phyloP scores from a whole-genome alignment of 1,140 invertebrate genomes.

The Trichonephila clavata region DNA sequence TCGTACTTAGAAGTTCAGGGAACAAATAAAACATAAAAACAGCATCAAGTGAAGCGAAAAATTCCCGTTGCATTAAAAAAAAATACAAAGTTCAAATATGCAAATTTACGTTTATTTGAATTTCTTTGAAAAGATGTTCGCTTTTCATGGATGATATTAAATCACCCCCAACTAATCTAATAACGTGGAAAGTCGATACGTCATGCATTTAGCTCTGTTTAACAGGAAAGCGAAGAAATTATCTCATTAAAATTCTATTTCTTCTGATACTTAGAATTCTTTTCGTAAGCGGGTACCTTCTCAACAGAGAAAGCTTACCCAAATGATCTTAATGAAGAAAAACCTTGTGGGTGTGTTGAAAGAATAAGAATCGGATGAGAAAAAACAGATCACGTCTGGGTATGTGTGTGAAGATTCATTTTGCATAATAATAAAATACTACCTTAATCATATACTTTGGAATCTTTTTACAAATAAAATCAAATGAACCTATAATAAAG shows the following conservation, averaged over 20 bases:
- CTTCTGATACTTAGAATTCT: constrained; percentile 9
- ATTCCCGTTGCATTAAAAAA: not conserved
- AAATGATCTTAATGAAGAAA: constrained; percentile 27
- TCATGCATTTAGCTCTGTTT: constrained; percentile 11
- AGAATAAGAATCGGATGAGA: not conserved
- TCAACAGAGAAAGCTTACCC: not conserved
- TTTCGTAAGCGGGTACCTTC: not conserved
- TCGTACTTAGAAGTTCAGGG: too few species aligned
- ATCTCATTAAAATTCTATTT: constrained; percentile 36
- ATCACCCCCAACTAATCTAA: constrained; percentile 24
- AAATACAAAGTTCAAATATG: constrained; percentile 16
- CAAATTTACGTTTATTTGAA: constrained; percentile 13
- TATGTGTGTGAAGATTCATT: not conserved
- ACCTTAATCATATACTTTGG: not conserved
- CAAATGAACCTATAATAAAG: not conserved
- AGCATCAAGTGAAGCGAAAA: not conserved
- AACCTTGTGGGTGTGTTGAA: constrained; percentile 13
- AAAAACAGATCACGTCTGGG: not conserved
- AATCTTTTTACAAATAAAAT: not conserved
- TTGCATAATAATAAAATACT: constrained; percentile 28
- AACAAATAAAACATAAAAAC: not conserved
- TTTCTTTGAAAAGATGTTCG: not conserved
- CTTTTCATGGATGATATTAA: constrained; percentile 15
- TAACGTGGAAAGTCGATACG: not conserved
- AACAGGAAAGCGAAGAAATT: not conserved